Percentiles rank a stretch among this genome's conserved stretches.
These are phyloP conservation scores for Neotoxoptera formosana DNA, from an alignment of 1,140 invertebrate genomes.

Conservation along the genomic window DNA sequence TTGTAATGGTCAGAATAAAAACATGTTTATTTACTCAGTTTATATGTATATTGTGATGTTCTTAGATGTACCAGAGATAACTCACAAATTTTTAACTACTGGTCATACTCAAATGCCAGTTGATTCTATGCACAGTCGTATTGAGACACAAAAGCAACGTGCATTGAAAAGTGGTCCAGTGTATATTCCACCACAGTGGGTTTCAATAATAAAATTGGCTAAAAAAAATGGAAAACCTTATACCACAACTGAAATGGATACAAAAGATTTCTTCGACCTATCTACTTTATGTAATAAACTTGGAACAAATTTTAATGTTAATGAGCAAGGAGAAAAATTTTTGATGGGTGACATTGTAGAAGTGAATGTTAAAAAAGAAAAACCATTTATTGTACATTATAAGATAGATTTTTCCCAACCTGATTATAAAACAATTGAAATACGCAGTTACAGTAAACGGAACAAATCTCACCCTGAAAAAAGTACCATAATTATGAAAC, in stretches of 20 bases:
- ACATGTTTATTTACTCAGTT: neutral
- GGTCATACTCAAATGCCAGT: too few relatives aligned
- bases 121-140: too few relatives aligned
- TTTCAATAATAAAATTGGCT: neutral
- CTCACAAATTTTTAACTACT: too few relatives aligned
- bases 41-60: slow-evolving; percentile 22
- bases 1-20: slow-evolving; percentile 30
- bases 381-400: neutral
- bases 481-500: neutral
- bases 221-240: slow-evolving; percentile 9
- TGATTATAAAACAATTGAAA: neutral
- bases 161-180: too few relatives aligned
- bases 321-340: neutral
- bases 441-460: neutral
- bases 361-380: neutral
- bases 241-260: neutral
- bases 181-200: too few relatives aligned
- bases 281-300: neutral
- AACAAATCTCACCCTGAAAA: neutral
- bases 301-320: neutral
- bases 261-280: neutral
- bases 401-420: neutral
- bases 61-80: neutral
- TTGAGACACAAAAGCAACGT: too few relatives aligned
- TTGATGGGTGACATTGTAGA: neutral